Evolutionary conservation across 2,113 vertebrate species (phyloP), one percentile per base, ranked within the genome.

Genomic region (Pardalotus punctatus): DNA sequence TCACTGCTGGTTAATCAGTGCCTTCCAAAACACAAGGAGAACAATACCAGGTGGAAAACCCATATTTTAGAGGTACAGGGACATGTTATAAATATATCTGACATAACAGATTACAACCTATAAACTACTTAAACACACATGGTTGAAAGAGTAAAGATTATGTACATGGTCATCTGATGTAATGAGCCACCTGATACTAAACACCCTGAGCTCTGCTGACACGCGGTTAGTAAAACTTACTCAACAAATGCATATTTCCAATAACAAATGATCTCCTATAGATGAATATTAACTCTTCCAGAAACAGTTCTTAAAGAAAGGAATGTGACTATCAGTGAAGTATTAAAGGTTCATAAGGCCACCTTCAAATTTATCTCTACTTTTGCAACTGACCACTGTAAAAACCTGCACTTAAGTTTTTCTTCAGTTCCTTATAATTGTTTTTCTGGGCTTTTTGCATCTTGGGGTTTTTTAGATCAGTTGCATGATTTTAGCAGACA

Each of bases 261-360:
- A 24, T 3, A 60, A 21, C 2, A 85, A 48, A 78, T 20, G 0
- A 36, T 72, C 5, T 45, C 29, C 20, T 66, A 24, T 2, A 71
- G 20, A 62, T 36, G 48, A 81, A 78, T 29, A 65, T 33, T 72
- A 1, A 6, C 6, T 50, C 28, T 11, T 86, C 60, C 51, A 64
- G 40, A 79, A 69, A 74, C 2, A 35, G 13, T 42, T 74, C 31
- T 58, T 84, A 51, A 74, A 81, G 25, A 73, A 48, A 81, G 8
- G 23, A 42, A 35, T 16, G 62, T 0, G 0, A 86, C 16, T 43
- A 56, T n/a, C 11, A 38, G 5, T 47, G 43, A 79, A 19, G 11
- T 35, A 35, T 50, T 56, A 43, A 54, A 73, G 12, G 6, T 60
- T 60, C 20, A 22, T 60, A 66, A 62, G 40, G 7, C 5, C 23